phyloP scores from a whole-genome alignment of 1,140 invertebrate species.

The Reticulitermes speratus region DNA sequence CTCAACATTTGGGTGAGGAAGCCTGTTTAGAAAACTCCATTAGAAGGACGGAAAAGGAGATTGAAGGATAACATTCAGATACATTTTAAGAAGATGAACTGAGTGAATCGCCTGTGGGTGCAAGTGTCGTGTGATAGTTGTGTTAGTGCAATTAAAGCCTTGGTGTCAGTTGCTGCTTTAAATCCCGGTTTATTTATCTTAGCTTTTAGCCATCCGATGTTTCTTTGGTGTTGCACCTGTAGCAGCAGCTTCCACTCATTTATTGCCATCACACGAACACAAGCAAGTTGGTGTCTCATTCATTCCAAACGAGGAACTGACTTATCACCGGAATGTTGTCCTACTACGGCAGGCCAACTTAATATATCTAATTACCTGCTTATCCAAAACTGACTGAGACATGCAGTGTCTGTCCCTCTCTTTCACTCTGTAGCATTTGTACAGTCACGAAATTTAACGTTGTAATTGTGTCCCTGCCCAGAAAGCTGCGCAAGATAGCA shows the following conservation, averaged over 20 bases:
- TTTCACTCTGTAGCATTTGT: neutral
- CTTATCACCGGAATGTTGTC: neutral
- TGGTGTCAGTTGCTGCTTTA: too few relatives aligned
- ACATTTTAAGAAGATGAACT: too few relatives aligned
- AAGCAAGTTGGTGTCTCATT: neutral
- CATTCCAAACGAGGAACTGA: neutral
- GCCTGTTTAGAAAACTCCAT: too few relatives aligned
- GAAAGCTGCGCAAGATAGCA: too few relatives aligned
- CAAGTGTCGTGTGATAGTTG: too few relatives aligned
- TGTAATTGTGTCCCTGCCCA: too few relatives aligned
- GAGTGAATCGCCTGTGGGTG: too few relatives aligned
- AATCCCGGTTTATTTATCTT: neutral
- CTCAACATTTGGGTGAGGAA: too few relatives aligned
- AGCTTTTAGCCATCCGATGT: neutral
- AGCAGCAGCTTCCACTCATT: neutral
- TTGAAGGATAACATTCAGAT: too few relatives aligned
- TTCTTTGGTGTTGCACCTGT: neutral
- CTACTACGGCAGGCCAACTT: neutral
- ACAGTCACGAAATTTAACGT: neutral
- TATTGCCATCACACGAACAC: neutral
- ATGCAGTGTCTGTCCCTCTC: neutral
- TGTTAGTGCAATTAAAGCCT: too few relatives aligned
- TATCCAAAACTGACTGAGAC: neutral
- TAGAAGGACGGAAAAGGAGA: too few relatives aligned
- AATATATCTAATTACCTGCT: conserved; percentile 1